Evolutionary conservation across 2,797 vertebrate genomes (phyloP), one percentile per base, ranked within the genome.

Genomic region (Aratinga solstitialis): DNA sequence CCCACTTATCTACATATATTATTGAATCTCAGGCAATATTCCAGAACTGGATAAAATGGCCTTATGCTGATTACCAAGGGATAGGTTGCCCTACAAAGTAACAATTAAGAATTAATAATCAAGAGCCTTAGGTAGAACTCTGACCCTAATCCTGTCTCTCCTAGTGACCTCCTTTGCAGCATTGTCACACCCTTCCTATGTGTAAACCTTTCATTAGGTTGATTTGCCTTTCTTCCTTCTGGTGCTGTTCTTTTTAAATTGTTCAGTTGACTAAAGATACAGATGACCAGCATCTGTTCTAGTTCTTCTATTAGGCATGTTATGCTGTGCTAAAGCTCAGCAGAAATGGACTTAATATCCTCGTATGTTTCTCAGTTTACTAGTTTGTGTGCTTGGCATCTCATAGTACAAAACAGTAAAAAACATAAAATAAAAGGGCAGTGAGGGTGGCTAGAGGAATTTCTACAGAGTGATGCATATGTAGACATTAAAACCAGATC

Each of bases 261-360:
- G 3, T 48, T 29, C 24, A n/a, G 29, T 51, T 10, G 34, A 11
- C 36, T 26, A 32, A 65, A 76, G 47, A 22, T 6, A 51, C 1
- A 59, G 63, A 54, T 11, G 50, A 62, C 2, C 23, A 50, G 11
- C 40, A 77, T 59, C 26, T 5, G 18, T 82, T 56, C 42, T 38
- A 30, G 5, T 34, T 4, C 26, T 82, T 75, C 68, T 29, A 36
- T 65, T 67, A 51, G 15, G 29, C 13, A 4, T 54, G 14, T 51
- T 69, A n/a, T 27, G 4, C 20, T 77, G 42, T 50, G 22, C 54
- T 92, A 43, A 80, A 82, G 17, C 29, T 89, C 40, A 67, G 22
- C 32, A 84, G 68, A 63, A 56, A 42, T 38, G 32, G n/a, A 27
- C n/a, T 72, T 0, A 0, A 19, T 40, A 29, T 43, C 32, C 22